Evolutionary conservation across 2,888 invertebrate genomes (phyloP), one percentile per base, ranked within the genome.

Genomic region (Phytoseiulus persimilis): DNA sequence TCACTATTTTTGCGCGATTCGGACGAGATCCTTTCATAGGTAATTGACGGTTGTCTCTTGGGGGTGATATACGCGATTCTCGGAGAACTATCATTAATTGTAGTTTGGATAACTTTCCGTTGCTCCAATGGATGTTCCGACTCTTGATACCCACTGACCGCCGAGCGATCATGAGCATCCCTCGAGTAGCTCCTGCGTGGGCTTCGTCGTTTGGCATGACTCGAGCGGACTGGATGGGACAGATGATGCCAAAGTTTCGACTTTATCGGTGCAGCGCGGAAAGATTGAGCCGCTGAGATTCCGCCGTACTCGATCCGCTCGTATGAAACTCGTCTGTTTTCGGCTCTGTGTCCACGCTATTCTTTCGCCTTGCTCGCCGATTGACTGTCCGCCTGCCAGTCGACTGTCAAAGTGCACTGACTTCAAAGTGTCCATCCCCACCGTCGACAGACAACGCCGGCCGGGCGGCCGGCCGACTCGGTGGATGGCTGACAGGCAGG

Each of bases 321-420:
- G 14, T 46, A 46, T 46, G 14, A 46, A 46, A 6, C 9, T 46
- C 46, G 65, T 65, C 65, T 65, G 65, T 65, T 65, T 65, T 65
- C 65, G 65, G 65, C 28, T 65, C 18, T 39, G 39, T 3, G 39
- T 39, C 39, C 65, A 2, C 65, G 65, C 65, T 65, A 65, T 65
- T 65, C 65, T 65, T 65, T 65, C 65, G 46, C 46, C 46, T 46
- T 46, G 9, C 65, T 65, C 65, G 65, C 28, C 65, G 65, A 65
- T 65, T 65, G 65, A 65, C 65, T 65, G 65, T 14, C 65, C 18
- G 65, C 14, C 65, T 3, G 65, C 2, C 65, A 18, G 28, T 14
- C 65, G 65, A 65, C 65, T 65, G 65, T 65, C 65, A 65, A 65
- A 65, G 65, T 65, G 65, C 65, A 65, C 65, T 65, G 65, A 65